Conservation (phyloP, 2,888 invertebrate species). For the Nemotelus pantherinus region DNA sequence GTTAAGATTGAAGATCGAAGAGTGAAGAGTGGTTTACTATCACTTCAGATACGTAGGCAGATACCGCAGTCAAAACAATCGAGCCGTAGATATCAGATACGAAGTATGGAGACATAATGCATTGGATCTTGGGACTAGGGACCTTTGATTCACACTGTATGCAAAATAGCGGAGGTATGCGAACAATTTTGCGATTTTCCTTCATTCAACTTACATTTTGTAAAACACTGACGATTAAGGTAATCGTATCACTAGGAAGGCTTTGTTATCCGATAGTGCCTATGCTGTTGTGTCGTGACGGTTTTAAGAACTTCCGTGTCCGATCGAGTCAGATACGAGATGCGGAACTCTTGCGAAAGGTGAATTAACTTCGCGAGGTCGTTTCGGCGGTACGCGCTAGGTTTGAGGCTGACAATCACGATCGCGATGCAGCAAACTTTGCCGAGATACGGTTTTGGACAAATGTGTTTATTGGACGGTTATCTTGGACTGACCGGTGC, state of each 20-base stretch:
- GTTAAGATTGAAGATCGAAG: slow-evolving; percentile 4
- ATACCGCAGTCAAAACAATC: slow-evolving; percentile 5
- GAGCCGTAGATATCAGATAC: too few species aligned
- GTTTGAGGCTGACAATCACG: too few species aligned
- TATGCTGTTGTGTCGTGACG: background rate
- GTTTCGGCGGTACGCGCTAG: too few species aligned
- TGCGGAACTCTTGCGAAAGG: too few species aligned
- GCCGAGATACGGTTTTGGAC: background rate
- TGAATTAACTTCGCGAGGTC: too few species aligned
- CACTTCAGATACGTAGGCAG: slow-evolving; percentile 3
- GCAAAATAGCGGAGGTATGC: too few species aligned
- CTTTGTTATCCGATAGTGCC: background rate
- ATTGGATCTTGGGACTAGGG: too few species aligned
- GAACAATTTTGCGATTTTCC: too few species aligned
- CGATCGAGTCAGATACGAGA: background rate
- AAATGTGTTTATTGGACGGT: slow-evolving; percentile 19
- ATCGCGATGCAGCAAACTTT: too few species aligned
- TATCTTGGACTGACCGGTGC: slow-evolving; percentile 24
- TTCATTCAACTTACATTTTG: slow-evolving; percentile 24
- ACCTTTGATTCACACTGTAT: too few species aligned
- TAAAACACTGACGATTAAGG: background rate
- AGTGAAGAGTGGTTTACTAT: slow-evolving; percentile 33
- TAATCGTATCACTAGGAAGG: slow-evolving; percentile 19
- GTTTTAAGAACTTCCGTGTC: slow-evolving; percentile 24
- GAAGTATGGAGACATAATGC: too few species aligned